Percentiles rank a stretch among this genome's conserved stretches.
These are phyloP conservation scores for Euschistus heros DNA, from an alignment of 1,140 invertebrate species.

Conservation along the genomic window DNA sequence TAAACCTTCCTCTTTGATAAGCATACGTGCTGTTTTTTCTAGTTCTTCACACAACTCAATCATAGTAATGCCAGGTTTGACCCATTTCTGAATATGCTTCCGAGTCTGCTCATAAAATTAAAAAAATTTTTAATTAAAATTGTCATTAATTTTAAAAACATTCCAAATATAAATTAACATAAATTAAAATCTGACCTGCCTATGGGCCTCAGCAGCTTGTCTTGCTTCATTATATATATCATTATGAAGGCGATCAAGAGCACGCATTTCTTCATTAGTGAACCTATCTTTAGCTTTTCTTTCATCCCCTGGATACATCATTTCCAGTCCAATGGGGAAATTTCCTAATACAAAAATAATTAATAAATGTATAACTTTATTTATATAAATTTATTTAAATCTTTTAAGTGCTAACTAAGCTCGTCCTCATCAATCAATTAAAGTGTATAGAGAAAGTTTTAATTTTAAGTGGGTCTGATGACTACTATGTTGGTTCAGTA, in stretches of 20 bases:
- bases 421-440: no score
- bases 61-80: conserved; percentile 98
- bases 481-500: no score
- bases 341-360: conserved; percentile 38
- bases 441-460: no score
- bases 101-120: conserved; percentile 55
- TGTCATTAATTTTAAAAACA: not conserved
- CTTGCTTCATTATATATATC: conserved; percentile 93
- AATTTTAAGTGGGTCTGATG: no score
- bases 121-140: not conserved
- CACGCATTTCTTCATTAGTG: conserved; percentile 81
- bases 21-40: conserved; percentile 77
- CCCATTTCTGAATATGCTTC: conserved; percentile 77
- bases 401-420: no score
- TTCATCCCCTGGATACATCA: conserved; percentile 68
- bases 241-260: conserved; percentile 64
- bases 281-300: conserved; percentile 79
- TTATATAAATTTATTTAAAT: no score
- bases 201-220: conserved; percentile 92
- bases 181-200: conserved; percentile 50
- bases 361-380: no score
- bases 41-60: conserved; percentile 97
- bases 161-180: not conserved
- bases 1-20: conserved; percentile 92
- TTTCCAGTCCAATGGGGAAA: conserved; percentile 69